Base-by-base conservation (phyloP, 2,797 vertebrate genomes). In the Furcifer pardalis region DNA sequence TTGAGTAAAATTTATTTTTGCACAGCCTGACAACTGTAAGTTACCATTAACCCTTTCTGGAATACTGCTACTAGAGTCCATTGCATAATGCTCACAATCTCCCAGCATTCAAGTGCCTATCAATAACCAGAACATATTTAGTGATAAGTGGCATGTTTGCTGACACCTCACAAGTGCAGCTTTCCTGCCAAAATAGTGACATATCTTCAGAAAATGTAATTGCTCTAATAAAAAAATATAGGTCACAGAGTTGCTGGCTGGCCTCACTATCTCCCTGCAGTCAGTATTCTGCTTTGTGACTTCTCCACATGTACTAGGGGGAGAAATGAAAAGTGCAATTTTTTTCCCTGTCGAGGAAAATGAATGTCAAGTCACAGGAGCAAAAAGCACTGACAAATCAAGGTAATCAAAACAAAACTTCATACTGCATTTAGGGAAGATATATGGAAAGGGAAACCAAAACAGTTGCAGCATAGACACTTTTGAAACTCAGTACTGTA, bases 221-320 rank as follows among this genome's bases (percentile, higher is more conserved):
- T 93, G 85, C 78, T 91, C 72, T 74, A 86, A 87, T 90, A 90
- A 86, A 89, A 96, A 95, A 85, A n/a, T n/a, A n/a, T 96, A 95
- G 94, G 94, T 95, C 95, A 95, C 82, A 40, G 49, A 69, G 74
- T 78, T 95, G 94, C 95, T 96, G 94, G 95, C 87, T 91, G 62
- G 74, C 85, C 84, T 1, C 4, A 88, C 93, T 95, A 82, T 91
- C 80, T 84, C n/a, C 40, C n/a, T 90, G 49, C 72, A 30, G 87
- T 83, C 79, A 83, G 81, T n/a, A 6, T 87, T 88, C 79, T 90
- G 81, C 75, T 91, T 91, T 88, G 82, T 85, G 81, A 88, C 59
- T 52, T 83, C 76, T 81, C 82, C 73, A 77, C 86, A 82, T 82
- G 30, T 46, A 60, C 23, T 30, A 9, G 46, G 27, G 56, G 75